These are phyloP conservation scores for Hesperophylax magnus DNA, from an alignment of 1,140 invertebrate genomes.

Conservation along the genomic window DNA sequence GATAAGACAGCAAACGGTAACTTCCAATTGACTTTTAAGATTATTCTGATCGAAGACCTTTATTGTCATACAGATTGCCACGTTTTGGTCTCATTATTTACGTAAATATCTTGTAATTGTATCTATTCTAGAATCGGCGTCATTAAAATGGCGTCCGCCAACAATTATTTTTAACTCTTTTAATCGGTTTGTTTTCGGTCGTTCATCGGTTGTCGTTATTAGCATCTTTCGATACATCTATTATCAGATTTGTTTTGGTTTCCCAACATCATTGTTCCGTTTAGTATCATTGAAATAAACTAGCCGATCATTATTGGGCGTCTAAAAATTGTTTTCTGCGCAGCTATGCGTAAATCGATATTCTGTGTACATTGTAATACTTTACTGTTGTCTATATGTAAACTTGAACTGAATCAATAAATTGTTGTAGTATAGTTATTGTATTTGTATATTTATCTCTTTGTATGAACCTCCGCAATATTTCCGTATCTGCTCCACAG, in stretches of 20 bases:
- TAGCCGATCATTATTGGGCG: not conserved
- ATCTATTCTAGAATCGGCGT: not conserved
- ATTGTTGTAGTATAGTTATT: conserved; percentile 29
- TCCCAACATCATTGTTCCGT: too few species aligned
- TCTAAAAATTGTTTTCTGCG: conserved; percentile 25
- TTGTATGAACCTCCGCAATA: conserved; percentile 37
- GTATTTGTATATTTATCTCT: conserved; percentile 37
- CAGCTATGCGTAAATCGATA: conserved; percentile 17
- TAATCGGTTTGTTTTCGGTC: not conserved
- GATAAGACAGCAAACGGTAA: conserved; percentile 20
- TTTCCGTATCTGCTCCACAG: conserved; percentile 49
- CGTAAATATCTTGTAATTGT: not conserved
- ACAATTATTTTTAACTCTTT: not conserved
- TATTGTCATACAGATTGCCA: not conserved
- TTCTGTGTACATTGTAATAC: not conserved
- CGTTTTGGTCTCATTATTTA: too few species aligned
- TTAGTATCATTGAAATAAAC: too few species aligned
- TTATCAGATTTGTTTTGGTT: not conserved
- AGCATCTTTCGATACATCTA: not conserved
- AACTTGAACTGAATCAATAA: conserved; percentile 28
- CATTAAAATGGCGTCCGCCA: conserved; percentile 11
- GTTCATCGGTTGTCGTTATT: not conserved
- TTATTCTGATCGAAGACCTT: not conserved
- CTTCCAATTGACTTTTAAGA: not conserved
- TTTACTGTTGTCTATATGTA: conserved; percentile 13